A percentile compares a stretch with the other conserved stretches of the same genome.
phyloP scores from a whole-genome alignment of 2,113 vertebrate species.

The Grus americana region DNA sequence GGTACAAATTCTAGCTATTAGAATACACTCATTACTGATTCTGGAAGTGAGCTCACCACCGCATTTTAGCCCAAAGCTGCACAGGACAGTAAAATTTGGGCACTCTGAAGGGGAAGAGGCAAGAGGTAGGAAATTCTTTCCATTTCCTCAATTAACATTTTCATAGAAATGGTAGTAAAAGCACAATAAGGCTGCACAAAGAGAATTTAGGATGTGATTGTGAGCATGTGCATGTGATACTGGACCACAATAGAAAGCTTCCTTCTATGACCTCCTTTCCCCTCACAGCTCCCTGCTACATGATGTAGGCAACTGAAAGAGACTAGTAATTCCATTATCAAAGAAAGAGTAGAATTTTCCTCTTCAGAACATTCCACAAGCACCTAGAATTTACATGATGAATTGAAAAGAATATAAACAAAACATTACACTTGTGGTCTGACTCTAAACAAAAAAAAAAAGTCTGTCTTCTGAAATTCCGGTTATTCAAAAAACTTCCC shows the following conservation, averaged over 20 bases:
- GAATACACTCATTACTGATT: not conserved
- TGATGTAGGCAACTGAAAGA: not conserved
- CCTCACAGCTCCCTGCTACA: not conserved
- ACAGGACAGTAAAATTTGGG: not conserved
- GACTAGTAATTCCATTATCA: not conserved
- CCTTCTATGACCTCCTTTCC: not conserved
- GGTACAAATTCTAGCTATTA: not conserved
- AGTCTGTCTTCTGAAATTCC: not conserved
- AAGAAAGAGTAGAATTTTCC: not conserved
- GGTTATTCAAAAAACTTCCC: not conserved
- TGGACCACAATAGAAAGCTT: not conserved
- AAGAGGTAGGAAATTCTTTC: not conserved
- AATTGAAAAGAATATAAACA: not conserved
- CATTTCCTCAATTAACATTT: not conserved
- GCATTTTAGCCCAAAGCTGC: not conserved
- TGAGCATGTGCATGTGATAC: not conserved
- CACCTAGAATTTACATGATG: not conserved
- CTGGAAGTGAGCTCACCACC: not conserved
- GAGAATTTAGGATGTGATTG: not conserved
- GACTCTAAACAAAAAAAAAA: not conserved
- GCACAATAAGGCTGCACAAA: not conserved
- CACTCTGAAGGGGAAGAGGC: not conserved
- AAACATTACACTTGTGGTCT: not conserved
- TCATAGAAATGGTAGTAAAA: not conserved
- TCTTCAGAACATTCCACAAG: not conserved